Conservation (phyloP, 2,797 vertebrate species). For the Neopelma chrysocephalum region DNA sequence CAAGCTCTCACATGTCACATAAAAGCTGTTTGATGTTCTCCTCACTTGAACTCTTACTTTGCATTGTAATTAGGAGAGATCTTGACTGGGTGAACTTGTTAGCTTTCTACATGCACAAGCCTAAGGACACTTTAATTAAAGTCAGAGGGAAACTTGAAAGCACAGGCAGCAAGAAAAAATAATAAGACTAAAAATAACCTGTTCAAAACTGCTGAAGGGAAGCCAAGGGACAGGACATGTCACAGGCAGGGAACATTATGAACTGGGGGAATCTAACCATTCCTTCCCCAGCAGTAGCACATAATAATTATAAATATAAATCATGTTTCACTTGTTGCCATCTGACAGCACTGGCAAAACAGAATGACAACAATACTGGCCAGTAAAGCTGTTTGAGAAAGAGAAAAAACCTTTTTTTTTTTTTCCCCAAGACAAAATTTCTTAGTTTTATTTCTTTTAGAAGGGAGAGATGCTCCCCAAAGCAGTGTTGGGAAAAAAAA, state of each 20-base stretch:
- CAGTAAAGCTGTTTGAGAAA: background rate
- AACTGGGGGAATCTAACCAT: background rate
- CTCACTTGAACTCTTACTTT: slow-evolving; percentile 56
- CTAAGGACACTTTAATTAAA: slow-evolving; percentile 59
- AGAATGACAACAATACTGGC: background rate
- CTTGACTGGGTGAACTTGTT: slow-evolving; percentile 26
- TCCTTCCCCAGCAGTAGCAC: background rate
- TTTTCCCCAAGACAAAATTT: background rate
- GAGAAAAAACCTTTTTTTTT: background rate
- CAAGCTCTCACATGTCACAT: slow-evolving; percentile 38
- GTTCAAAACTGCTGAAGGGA: slow-evolving; percentile 1
- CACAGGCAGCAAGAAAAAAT: slow-evolving; percentile 21
- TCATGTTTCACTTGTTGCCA: background rate
- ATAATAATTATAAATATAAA: slow-evolving; percentile 35
- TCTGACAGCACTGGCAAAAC: background rate
- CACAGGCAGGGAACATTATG: background rate
- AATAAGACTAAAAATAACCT: slow-evolving; percentile 22
- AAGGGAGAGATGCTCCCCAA: fast-evolving
- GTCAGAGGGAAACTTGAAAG: slow-evolving; percentile 49
- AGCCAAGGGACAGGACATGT: slow-evolving; percentile 21
- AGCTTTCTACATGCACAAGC: slow-evolving; percentile 32
- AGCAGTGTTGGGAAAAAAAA: background rate
- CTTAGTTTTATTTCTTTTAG: background rate
- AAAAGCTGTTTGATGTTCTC: slow-evolving; percentile 55
- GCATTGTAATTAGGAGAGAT: slow-evolving; percentile 39